Base-by-base conservation (phyloP, 2,888 invertebrate genomes). In the Drosophila paranaensis region DNA sequence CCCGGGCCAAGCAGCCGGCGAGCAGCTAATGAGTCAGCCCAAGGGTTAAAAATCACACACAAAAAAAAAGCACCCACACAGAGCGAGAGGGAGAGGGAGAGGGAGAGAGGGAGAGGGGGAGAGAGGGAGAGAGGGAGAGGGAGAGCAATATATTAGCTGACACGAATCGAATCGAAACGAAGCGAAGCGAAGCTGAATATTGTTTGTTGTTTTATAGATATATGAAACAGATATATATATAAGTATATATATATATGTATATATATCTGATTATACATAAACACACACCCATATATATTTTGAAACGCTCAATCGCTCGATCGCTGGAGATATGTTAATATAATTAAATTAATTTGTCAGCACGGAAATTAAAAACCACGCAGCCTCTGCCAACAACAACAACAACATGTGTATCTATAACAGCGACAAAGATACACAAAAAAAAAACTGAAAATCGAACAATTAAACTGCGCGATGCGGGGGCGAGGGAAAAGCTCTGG, bases 261-360 rank as follows among this genome's bases (percentile, higher is more conserved):
- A n/a, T 33, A 33, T 33, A 33, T 3, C 6, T 2, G 11, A 3
- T 35, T 10, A 27, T 27, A 27, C 25, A 16, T 9, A 27, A 9
- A 46, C n/a, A 48, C 2, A 16, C 1, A 27, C 27, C 27, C 27
- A 11, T 20, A 27, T 33, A 10, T 10, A 20, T 53, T 25, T 45
- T 66, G 81, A 66, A 76, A 80, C 68, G 77, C 46, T 79, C 88
- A 77, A 86, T 83, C 87, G 89, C 76, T 77, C 88, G 80, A 89
- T 79, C 78, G 79, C 60, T 54, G 69, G 56, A 88, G 88, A 89
- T 85, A 85, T 85, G 84, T 91, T 91, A 91, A 91, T 91, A 90
- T 91, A 91, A 91, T 91, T 87, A 90, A 89, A 91, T 90, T 90
- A 90, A 90, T 82, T 82, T 85, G 86, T 83, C 82, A 88, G 88